Evolutionary conservation across 2,888 invertebrate genomes (phyloP).

Genomic region (Tanypteryx hageni): DNA sequence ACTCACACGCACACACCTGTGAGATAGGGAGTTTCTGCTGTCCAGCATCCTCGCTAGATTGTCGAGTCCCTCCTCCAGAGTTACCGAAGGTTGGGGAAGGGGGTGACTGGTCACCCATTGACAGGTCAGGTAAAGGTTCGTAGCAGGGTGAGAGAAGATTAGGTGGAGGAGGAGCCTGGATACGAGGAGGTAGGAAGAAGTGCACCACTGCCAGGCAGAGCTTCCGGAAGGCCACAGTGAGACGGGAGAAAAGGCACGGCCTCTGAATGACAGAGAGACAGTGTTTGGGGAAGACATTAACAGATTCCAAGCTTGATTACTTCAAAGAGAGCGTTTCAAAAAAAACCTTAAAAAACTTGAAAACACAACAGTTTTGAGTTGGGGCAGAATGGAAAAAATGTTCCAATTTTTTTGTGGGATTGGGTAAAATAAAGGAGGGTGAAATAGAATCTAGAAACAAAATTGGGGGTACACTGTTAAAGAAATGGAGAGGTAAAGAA

Average conservation of each 20-base stretch:
- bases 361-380: neutral
- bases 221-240: constrained; percentile 63
- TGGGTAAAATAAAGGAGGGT: neutral
- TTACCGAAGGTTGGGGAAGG: constrained; percentile 30
- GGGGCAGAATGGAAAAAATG: neutral
- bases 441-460: neutral
- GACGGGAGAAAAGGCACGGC: constrained; percentile 62
- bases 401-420: neutral
- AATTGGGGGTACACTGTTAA: neutral
- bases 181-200: constrained; percentile 59
- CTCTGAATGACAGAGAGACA: constrained; percentile 56
- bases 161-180: constrained; percentile 53
- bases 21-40: constrained; percentile 51
- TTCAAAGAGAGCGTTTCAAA: neutral
- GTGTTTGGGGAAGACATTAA: constrained; percentile 29
- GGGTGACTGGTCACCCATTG: constrained; percentile 1
- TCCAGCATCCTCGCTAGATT: constrained; percentile 57
- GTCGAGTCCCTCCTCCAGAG: constrained; percentile 51
- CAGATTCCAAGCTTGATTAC: constrained; percentile 3
- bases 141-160: constrained; percentile 24
- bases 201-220: constrained; percentile 61
- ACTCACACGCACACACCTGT: constrained; percentile 56
- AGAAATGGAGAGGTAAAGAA: constrained; percentile 8
- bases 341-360: neutral
- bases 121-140: constrained; percentile 33